Evolutionary conservation across 2,113 vertebrate species (phyloP).

Genomic region (Vombatus ursinus): DNA sequence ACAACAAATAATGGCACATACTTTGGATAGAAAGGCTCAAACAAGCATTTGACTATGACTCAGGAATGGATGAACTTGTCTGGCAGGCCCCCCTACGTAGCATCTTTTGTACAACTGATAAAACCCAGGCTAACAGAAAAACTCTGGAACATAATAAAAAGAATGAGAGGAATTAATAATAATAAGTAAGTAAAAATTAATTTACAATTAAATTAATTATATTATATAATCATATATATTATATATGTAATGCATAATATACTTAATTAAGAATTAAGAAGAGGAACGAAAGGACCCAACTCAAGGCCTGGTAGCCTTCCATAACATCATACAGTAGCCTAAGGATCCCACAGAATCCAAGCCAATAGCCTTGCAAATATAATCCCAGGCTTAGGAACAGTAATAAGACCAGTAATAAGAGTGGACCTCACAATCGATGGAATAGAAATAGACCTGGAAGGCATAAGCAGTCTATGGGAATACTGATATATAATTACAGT

Average conservation of each 20-base stretch:
- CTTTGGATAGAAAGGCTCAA: not conserved
- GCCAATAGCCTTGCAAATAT: not conserved
- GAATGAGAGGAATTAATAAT: not conserved
- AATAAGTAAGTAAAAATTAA: too few relatives aligned
- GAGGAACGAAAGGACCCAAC: not conserved
- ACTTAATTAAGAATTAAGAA: too few relatives aligned
- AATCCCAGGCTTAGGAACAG: not conserved
- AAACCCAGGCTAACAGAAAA: not conserved
- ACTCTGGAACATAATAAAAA: not conserved
- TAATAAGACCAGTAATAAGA: not conserved
- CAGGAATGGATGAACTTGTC: not conserved
- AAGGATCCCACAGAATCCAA: not conserved
- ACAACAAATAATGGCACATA: not conserved
- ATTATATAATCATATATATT: too few relatives aligned
- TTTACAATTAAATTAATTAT: too few relatives aligned
- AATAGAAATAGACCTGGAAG: not conserved
- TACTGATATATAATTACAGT: not conserved
- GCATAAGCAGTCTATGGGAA: not conserved
- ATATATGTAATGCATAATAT: too few relatives aligned
- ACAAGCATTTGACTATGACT: not conserved
- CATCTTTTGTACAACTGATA: not conserved
- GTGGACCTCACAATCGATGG: not conserved
- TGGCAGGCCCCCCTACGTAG: not conserved
- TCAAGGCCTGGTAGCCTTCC: not conserved
- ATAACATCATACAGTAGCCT: not conserved